Conservation (phyloP, 2,113 vertebrate genomes). For the Sorex araneus region DNA sequence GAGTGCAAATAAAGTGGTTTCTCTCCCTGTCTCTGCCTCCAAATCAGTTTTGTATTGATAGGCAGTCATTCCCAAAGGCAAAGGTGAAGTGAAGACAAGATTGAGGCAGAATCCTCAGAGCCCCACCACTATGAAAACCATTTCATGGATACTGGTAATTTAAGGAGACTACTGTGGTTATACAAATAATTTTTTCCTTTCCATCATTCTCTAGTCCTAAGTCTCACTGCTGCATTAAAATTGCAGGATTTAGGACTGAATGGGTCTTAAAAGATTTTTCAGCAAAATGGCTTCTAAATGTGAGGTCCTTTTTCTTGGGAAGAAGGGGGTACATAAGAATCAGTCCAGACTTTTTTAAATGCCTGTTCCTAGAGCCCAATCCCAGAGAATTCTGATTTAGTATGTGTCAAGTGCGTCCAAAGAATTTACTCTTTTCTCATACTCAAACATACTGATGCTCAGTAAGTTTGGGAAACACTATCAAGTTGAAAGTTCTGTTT, state of each 20-base stretch:
- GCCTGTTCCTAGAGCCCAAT: not conserved
- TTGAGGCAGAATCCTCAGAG: not conserved
- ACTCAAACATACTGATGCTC: not conserved
- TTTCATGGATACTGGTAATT: constrained; percentile 53
- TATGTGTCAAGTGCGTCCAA: not conserved
- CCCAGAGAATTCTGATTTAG: not conserved
- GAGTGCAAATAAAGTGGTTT: constrained; percentile 60
- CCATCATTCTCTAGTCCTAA: constrained; percentile 12
- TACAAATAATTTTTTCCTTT: constrained; percentile 60
- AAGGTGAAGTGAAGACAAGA: constrained; percentile 51
- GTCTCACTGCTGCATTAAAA: constrained; percentile 40
- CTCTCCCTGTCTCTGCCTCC: not conserved
- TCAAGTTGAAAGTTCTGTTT: constrained; percentile 6
- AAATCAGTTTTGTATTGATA: constrained; percentile 47
- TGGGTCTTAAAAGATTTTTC: constrained; percentile 49
- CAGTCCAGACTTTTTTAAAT: not conserved
- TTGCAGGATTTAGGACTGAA: not conserved
- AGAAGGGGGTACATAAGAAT: not conserved
- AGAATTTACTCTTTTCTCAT: not conserved
- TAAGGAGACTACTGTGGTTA: constrained; percentile 31
- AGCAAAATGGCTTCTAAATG: not conserved
- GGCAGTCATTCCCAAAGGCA: constrained; percentile 45
- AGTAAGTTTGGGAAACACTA: not conserved
- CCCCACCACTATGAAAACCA: constrained; percentile 48
- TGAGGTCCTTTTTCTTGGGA: not conserved